phyloP scores from a whole-genome alignment of 2,888 invertebrate genomes.

The Rhogogaster chlorosoma region DNA sequence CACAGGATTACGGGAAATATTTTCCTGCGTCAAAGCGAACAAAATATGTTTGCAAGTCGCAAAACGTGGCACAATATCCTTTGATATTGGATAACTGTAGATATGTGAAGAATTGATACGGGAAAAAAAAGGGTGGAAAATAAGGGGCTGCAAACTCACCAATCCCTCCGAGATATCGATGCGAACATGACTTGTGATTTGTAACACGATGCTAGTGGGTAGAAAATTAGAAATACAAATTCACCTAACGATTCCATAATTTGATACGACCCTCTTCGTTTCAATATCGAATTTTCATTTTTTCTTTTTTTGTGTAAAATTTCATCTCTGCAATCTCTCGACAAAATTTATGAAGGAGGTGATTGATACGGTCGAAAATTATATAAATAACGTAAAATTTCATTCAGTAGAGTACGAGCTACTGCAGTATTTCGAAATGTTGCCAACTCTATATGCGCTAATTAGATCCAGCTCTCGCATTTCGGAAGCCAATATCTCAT shows the following conservation, averaged over 20 bases:
- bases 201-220: background rate
- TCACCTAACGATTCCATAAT: too few species aligned
- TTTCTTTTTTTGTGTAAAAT: background rate
- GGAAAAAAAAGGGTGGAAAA: constrained; percentile 7
- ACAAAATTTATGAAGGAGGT: background rate
- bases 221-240: background rate
- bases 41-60: background rate
- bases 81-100: background rate
- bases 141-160: background rate
- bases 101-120: background rate
- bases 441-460: constrained; percentile 24
- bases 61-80: background rate
- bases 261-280: background rate
- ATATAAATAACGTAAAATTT: constrained; percentile 11
- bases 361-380: background rate
- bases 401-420: background rate
- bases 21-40: background rate
- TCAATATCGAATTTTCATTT: background rate
- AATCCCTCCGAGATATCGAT: background rate
- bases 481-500: constrained; percentile 27
- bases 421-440: background rate
- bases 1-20: background rate
- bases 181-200: background rate
- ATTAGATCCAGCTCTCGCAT: constrained; percentile 15
- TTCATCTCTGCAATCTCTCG: background rate